Evolutionary conservation across 2,797 vertebrate genomes (phyloP).

Genomic region (Takifugu ocellatus): DNA sequence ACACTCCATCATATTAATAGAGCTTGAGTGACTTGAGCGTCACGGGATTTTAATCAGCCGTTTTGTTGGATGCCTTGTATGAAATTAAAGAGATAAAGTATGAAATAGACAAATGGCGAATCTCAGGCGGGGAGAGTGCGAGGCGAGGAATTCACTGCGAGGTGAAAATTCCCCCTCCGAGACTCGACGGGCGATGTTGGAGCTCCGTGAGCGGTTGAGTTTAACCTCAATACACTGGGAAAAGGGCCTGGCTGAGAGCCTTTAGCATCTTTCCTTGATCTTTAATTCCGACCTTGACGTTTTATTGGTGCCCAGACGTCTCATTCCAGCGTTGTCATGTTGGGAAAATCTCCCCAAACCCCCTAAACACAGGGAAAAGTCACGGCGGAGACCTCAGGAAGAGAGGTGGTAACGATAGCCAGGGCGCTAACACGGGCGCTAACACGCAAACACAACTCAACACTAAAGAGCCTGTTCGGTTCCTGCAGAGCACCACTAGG

Average conservation of each 20-base stretch:
- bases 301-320: too few species aligned
- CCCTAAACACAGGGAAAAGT: too few species aligned
- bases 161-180: slow-evolving; percentile 6
- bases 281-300: slow-evolving; percentile 1
- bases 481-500: too few species aligned
- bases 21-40: slow-evolving; percentile 52
- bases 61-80: slow-evolving; percentile 34
- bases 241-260: slow-evolving; percentile 25
- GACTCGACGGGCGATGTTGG: too few species aligned
- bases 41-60: slow-evolving; percentile 58
- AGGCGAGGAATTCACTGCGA: slow-evolving; percentile 37
- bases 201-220: too few species aligned
- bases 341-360: too few species aligned
- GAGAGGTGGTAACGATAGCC: too few species aligned
- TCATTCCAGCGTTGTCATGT: too few species aligned
- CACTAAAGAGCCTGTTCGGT: too few species aligned
- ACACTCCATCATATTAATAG: slow-evolving; percentile 74
- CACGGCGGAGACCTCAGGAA: too few species aligned
- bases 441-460: too few species aligned
- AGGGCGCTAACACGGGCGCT: too few species aligned
- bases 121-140: background rate
- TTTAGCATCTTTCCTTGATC: slow-evolving; percentile 17
- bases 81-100: slow-evolving; percentile 10
- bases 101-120: slow-evolving; percentile 1
- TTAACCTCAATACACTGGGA: background rate